Evolutionary conservation across 2,888 invertebrate genomes (phyloP), one percentile per base, ranked within the genome.

Genomic region (Sesia apiformis): DNA sequence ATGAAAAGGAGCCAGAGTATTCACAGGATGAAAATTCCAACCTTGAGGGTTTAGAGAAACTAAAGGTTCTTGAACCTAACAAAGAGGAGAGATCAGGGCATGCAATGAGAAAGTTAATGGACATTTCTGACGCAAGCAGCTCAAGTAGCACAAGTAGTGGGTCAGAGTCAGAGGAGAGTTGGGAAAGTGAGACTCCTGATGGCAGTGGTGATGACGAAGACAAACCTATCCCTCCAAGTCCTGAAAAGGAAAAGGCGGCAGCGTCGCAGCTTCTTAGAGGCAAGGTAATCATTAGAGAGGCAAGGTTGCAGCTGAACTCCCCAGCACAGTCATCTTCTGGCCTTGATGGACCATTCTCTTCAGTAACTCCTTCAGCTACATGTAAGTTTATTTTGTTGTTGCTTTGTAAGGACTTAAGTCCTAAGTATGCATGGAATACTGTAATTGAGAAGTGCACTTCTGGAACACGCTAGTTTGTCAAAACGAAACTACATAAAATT

Each of bases 201-300:
- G 80, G 74, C 42, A 84, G 82, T 70, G 82, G 78, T 38, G 82
- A 84, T 64, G 89, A 90, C 51, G 81, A 76, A 58, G 85, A 86
- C 43, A 81, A 71, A 52, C 76, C 77, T 54, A 65, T 72, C 38
- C 84, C 89, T 56, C 81, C 86, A 51, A 90, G 84, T 62, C 86
- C 86, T 52, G 88, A 87, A 60, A 84, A 84, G 63, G 89, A 88
- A 52, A 88, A 88, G 58, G 67, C 81, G 23, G 72, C 78, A 56
- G 76, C 85, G 56, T 89, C 89, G 49, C 91, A 91, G 62, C 71
- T 91, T 50, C 79, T 90, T 40, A 90, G 92, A 65, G 93, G 93
- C 6, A 93, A 93, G 76, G 92, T 94, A 39, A 93, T 94, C 56
- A 90, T 94, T 53, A 88, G 94, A 58, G 93, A 94, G 75, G 93